A percentile compares a stretch with the other conserved stretches of the same genome.
Evolutionary conservation across 2,113 vertebrate genomes (phyloP).

Genomic region (Procapra przewalskii): DNA sequence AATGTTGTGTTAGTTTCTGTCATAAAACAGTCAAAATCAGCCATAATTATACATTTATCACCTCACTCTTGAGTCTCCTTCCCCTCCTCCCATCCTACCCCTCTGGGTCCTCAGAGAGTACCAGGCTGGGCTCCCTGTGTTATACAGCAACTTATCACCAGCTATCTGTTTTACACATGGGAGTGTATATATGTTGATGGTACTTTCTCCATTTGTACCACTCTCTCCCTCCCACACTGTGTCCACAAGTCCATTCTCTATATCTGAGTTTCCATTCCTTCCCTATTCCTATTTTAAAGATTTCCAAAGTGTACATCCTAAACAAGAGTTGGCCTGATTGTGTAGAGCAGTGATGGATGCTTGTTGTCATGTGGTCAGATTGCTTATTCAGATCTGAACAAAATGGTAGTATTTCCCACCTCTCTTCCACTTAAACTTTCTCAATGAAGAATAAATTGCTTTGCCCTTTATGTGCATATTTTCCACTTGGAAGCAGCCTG

Average conservation of each 20-base stretch:
- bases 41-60: background rate
- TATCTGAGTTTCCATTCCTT: background rate
- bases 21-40: background rate
- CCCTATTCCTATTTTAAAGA: constrained; percentile 34
- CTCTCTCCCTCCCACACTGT: background rate
- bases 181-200: background rate
- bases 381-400: constrained; percentile 81
- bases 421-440: background rate
- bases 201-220: background rate
- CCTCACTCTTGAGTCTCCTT: background rate
- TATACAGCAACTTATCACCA: background rate
- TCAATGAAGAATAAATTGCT: constrained; percentile 55
- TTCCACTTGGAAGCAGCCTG: constrained; percentile 45
- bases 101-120: background rate
- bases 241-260: background rate
- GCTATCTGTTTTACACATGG: background rate
- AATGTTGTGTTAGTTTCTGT: background rate
- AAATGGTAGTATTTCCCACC: constrained; percentile 71
- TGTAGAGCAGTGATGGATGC: constrained; percentile 79
- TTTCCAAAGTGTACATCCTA: background rate
- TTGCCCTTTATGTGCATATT: constrained; percentile 44
- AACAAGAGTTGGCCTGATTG: constrained; percentile 62
- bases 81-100: background rate
- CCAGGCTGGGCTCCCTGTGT: background rate
- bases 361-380: constrained; percentile 73